Base-by-base conservation (phyloP, 2,113 vertebrate species). In the Erinaceus europaeus region DNA sequence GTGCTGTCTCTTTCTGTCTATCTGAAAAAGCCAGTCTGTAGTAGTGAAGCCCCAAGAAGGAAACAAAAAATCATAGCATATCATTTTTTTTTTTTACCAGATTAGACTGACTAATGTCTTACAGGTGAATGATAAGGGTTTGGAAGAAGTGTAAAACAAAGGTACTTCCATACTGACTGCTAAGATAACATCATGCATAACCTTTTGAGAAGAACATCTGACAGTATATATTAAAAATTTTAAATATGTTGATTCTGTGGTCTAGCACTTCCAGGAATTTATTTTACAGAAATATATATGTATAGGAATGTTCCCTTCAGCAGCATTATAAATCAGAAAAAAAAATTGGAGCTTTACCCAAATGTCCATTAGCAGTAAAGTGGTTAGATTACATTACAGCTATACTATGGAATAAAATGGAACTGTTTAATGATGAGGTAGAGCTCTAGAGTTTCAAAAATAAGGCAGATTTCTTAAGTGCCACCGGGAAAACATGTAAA, bases 221-320 rank as follows among this genome's bases (percentile, higher is more conserved):
- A 78, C 48, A 75, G 38, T 50, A 65, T 4, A 55, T 52, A 55
- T 78, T 65, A 78, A 78, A 85, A 78, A 85, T 50, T 81, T 88
- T 77, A 52, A 85, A 59, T 40, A 73, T 36, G 52, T 50, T 87
- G 62, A 87, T 52, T 57, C 74, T 65, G 44, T 46, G 48, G 69
- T 74, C 68, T 48, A 88, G 86, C 21, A 87, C 65, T 89, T 84
- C 53, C 53, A 74, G 36, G 65, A 88, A 85, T 52, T 75, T 78
- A 82, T 67, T 85, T 91, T 79, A 84, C 23, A 62, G 48, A 91
- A 89, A 77, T 21, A 46, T 42, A 52, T 3, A 2, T 40, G 62
- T 23, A 73, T 11, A 81, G 29, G 53, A 46, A 68, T n/a, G 11
- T 85, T 79, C 38, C 38, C 27, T 69, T 82, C 1, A 27, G 27